These are phyloP conservation scores for Sycobia sp. DNA, from an alignment of 1,140 invertebrate genomes.

Conservation along the genomic window DNA sequence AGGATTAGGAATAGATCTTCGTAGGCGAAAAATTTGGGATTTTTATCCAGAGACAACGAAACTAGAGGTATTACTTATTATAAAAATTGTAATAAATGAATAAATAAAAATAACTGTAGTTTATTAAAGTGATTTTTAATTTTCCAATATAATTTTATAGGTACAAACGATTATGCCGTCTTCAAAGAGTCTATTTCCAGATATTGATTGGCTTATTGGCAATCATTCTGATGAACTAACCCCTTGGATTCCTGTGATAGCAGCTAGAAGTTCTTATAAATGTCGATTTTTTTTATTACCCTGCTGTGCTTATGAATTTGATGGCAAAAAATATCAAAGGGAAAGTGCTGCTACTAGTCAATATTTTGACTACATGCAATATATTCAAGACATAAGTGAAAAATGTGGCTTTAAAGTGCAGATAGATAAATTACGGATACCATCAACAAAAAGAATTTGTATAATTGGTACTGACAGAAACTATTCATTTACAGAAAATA, in stretches of 20 bases:
- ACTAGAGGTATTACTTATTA: conserved; percentile 51
- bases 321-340: conserved; percentile 80
- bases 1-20: conserved; percentile 90
- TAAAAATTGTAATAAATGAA: neutral
- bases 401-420: conserved; percentile 78
- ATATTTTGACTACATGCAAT: conserved; percentile 85
- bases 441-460: conserved; percentile 92
- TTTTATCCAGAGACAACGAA: conserved; percentile 67
- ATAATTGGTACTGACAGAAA: conserved; percentile 72
- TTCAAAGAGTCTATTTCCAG: conserved; percentile 71
- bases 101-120: neutral
- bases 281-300: conserved; percentile 89
- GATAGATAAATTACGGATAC: conserved; percentile 88
- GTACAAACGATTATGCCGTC: conserved; percentile 73
- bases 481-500: conserved; percentile 52
- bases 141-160: conserved; percentile 54
- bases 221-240: conserved; percentile 99
- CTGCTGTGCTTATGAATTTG: conserved; percentile 92
- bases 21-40: conserved; percentile 90
- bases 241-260: conserved; percentile 95
- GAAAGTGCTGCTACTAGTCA: conserved; percentile 71
- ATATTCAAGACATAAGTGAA: conserved; percentile 72
- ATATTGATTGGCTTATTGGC: conserved; percentile 94
- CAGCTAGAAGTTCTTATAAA: conserved; percentile 71
- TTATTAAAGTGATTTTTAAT: conserved; percentile 33